Evolutionary conservation across 37 sponge, comb jelly and placozoan genomes (phyloP), one percentile per base, ranked within the genome.

Genomic region (Cladorhizidae sp.): DNA sequence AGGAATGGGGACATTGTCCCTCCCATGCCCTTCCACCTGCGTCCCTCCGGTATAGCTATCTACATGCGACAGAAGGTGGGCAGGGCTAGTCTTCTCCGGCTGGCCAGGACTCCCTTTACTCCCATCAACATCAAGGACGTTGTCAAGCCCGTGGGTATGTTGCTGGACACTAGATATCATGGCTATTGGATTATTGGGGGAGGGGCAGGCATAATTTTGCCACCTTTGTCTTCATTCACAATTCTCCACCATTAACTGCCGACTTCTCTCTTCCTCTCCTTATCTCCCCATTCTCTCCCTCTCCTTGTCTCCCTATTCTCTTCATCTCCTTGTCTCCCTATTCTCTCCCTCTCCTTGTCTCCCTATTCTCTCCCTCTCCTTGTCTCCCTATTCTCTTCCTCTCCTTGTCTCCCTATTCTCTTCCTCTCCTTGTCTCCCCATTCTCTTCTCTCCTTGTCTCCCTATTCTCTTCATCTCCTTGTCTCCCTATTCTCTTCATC

Each of bases 1-100:
- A 17, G 51, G 18, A 57, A 71, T 68, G 85, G 79, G 0, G 89
- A 89, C 49, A 78, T 89, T 69, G 68, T 89, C 17, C 89, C 89
- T 51, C 80, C 74, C 7, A 25, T 74, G 25, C 89, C 89, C 0
- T 89, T 89, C 76, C 67, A 57, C 59, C 83, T 89, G 89, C 56
- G 50, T 23, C 89, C 89, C 43, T 65, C 74, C 23, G 74, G 67
- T 15, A 58, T 78, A 57, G 33, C 57, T 1, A 71, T 84, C 35
- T 89, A 78, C 40, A 21, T 79, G 25, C 54, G 89, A 35, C 70
- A 83, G 38, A 79, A 79, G 45, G 31, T 89, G 22, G 85, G 85
- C 3, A 45, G n/a, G 0, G 18, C 75, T 11, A 50, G 57, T 22
- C 40, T 89, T 0, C 50, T 79, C 36, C 72, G 55, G 55, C 62